Conservation (phyloP, 2,797 vertebrate species). For the Zalophus californianus region DNA sequence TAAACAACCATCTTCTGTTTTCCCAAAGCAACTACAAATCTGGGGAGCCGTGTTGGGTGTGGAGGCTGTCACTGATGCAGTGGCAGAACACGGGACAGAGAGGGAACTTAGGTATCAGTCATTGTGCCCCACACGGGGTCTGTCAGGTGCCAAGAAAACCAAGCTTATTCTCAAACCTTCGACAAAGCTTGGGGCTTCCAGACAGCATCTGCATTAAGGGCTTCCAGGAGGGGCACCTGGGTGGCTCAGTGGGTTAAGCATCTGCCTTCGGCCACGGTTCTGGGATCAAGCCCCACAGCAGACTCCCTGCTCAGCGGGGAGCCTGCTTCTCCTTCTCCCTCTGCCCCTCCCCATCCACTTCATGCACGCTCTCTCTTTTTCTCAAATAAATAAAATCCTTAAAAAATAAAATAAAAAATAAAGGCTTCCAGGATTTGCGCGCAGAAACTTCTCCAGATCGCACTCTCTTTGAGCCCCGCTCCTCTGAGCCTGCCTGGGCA, state of each 20-base stretch:
- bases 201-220: constrained; percentile 58
- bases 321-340: not conserved
- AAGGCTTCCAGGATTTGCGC: constrained; percentile 56
- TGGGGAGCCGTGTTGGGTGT: not conserved
- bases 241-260: not conserved
- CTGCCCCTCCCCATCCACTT: not conserved
- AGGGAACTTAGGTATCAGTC: constrained; percentile 7
- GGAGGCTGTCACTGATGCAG: not conserved
- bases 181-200: constrained; percentile 35
- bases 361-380: not conserved
- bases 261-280: not conserved
- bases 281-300: not conserved
- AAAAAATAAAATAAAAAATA: not conserved
- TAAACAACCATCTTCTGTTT: constrained; percentile 53
- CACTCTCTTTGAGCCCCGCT: constrained; percentile 60
- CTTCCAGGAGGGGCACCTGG: not conserved
- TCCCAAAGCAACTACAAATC: constrained; percentile 29
- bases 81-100: constrained; percentile 3
- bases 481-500: constrained; percentile 28
- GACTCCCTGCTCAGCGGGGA: not conserved
- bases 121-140: not conserved
- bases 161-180: constrained; percentile 61
- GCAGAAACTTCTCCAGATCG: constrained; percentile 22
- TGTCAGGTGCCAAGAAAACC: constrained; percentile 55
- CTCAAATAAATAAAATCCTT: not conserved